These are phyloP conservation scores for Drosophila greeni DNA, from an alignment of 2,888 invertebrate genomes.

Conservation along the genomic window DNA sequence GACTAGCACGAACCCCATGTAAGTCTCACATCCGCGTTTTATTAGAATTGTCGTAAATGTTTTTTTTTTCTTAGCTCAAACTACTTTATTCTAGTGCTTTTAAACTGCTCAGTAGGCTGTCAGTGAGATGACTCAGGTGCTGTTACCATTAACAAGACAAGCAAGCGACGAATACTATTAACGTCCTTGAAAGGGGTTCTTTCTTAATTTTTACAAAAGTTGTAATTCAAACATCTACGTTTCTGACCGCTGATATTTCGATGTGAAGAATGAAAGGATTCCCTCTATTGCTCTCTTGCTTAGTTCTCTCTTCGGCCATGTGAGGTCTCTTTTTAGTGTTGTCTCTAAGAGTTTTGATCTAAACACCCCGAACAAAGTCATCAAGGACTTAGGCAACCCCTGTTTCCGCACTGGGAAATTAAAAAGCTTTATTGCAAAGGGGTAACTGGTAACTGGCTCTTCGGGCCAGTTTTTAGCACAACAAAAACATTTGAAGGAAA, in stretches of 20 bases:
- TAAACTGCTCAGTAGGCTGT: neutral
- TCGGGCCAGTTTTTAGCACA: neutral
- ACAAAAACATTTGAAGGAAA: neutral
- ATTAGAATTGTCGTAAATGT: neutral
- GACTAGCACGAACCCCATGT: no score
- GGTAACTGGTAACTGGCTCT: conserved; percentile 1
- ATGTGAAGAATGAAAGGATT: no score
- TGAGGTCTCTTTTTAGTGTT: neutral
- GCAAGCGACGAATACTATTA: neutral
- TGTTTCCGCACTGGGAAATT: neutral
- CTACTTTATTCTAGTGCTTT: neutral
- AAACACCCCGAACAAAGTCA: conserved; percentile 1
- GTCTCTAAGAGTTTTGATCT: neutral
- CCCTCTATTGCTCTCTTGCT: neutral
- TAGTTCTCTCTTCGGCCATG: neutral
- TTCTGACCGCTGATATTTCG: conserved; percentile 2
- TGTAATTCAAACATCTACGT: neutral
- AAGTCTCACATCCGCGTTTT: no score
- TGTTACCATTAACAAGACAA: no score
- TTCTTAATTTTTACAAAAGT: neutral
- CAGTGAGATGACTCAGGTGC: neutral
- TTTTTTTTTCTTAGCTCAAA: neutral
- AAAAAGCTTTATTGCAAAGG: conserved; percentile 6
- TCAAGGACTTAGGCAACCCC: neutral
- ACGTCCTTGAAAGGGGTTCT: neutral